phyloP scores from a whole-genome alignment of 2,888 invertebrate genomes.

The Volucella inflata region DNA sequence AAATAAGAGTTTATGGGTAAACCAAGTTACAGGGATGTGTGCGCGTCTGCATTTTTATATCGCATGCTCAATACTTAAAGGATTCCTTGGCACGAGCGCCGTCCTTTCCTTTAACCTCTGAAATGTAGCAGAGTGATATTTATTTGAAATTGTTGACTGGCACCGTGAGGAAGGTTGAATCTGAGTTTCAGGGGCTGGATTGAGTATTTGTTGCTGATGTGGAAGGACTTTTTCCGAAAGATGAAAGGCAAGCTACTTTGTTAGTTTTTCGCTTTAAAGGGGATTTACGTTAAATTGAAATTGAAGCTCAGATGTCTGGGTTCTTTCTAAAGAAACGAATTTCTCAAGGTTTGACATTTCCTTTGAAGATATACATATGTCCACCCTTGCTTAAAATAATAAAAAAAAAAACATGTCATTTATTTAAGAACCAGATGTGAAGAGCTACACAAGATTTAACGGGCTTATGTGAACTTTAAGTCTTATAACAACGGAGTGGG shows the following conservation, averaged over 20 bases:
- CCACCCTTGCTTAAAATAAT: too few relatives aligned
- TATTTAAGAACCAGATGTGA: too few relatives aligned
- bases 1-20: conserved; percentile 64
- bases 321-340: neutral
- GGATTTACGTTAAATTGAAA: neutral
- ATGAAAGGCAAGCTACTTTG: conserved; percentile 43
- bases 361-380: too few relatives aligned
- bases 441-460: too few relatives aligned
- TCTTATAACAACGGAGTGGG: too few relatives aligned
- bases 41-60: conserved; percentile 59
- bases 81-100: conserved; percentile 11
- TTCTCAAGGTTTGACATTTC: too few relatives aligned
- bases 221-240: conserved; percentile 31
- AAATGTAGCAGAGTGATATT: conserved; percentile 7
- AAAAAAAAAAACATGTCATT: too few relatives aligned
- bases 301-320: neutral
- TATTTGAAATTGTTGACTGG: conserved; percentile 16
- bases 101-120: conserved; percentile 16
- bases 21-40: conserved; percentile 40
- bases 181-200: conserved; percentile 31
- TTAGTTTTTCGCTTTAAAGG: conserved; percentile 1
- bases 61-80: conserved; percentile 4
- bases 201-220: conserved; percentile 61
- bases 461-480: too few relatives aligned
- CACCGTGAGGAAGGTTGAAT: neutral